A percentile compares a stretch with the other conserved stretches of the same genome.
These are phyloP conservation scores for Alviniconcha marisindica DNA, from an alignment of 1,140 invertebrate genomes.

Conservation along the genomic window DNA sequence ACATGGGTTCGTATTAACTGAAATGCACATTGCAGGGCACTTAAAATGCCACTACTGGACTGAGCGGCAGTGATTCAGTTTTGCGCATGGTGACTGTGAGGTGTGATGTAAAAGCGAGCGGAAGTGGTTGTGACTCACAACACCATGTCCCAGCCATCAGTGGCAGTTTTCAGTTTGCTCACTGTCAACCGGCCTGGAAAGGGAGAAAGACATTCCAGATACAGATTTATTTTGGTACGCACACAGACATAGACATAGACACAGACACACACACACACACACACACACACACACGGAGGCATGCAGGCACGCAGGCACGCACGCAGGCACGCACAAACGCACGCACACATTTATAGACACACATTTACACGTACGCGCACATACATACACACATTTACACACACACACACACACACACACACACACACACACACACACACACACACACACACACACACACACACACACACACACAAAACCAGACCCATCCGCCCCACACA, in stretches of 20 bases:
- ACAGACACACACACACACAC: not conserved
- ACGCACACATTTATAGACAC: not conserved
- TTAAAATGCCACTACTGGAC: too few relatives aligned
- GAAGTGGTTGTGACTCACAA: too few relatives aligned
- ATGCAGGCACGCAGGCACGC: not conserved
- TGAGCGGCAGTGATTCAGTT: too few relatives aligned
- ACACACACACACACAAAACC: not conserved
- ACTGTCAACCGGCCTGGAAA: not conserved
- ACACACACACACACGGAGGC: not conserved
- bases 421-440: not conserved
- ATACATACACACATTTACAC: not conserved
- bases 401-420: not conserved
- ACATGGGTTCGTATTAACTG: too few relatives aligned
- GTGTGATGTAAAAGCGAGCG: too few relatives aligned
- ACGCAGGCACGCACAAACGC: not conserved
- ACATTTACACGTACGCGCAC: not conserved
- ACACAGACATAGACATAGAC: not conserved
- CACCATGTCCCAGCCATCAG: slow-evolving; percentile 9
- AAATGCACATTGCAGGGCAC: too few relatives aligned
- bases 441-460: slow-evolving; percentile 18
- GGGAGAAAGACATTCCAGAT: not conserved
- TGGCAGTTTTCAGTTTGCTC: not conserved
- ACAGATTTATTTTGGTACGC: not conserved
- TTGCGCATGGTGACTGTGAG: too few relatives aligned
- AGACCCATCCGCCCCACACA: too few relatives aligned